Evolutionary conservation across 2,113 vertebrate species (phyloP).

Genomic region (Xiphorhynchus elegans): DNA sequence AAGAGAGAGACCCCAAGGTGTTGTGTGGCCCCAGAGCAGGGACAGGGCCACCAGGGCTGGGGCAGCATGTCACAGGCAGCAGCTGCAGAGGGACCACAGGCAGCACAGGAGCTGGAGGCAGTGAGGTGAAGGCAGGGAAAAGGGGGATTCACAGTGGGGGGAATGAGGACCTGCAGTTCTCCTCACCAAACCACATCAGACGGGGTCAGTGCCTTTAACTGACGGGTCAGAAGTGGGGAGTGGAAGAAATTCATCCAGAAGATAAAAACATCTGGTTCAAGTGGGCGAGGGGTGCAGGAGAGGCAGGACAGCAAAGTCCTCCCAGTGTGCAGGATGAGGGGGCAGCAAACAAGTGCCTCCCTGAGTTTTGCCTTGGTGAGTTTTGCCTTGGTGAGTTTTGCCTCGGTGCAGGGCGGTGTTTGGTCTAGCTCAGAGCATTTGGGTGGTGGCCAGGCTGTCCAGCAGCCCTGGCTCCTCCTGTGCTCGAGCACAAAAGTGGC

Average conservation of each 20-base stretch:
- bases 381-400: background rate
- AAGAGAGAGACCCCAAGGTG: conserved; percentile 33
- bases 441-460: background rate
- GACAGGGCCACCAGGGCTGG: background rate
- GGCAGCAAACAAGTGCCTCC: background rate
- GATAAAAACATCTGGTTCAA: background rate
- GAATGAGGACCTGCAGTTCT: background rate
- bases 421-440: background rate
- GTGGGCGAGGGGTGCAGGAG: background rate
- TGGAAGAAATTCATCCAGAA: background rate
- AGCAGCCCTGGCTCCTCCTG: background rate
- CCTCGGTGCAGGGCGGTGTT: background rate
- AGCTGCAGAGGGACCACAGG: background rate
- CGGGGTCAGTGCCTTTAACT: background rate
- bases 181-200: background rate
- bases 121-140: background rate
- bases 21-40: background rate
- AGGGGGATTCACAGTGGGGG: fast-evolving
- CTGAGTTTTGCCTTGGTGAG: background rate
- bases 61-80: background rate
- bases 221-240: background rate
- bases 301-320: background rate
- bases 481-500: background rate
- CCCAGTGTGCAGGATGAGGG: background rate
- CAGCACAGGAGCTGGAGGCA: background rate